phyloP scores from a whole-genome alignment of 2,888 invertebrate species.

The Catotricha subobsoleta region DNA sequence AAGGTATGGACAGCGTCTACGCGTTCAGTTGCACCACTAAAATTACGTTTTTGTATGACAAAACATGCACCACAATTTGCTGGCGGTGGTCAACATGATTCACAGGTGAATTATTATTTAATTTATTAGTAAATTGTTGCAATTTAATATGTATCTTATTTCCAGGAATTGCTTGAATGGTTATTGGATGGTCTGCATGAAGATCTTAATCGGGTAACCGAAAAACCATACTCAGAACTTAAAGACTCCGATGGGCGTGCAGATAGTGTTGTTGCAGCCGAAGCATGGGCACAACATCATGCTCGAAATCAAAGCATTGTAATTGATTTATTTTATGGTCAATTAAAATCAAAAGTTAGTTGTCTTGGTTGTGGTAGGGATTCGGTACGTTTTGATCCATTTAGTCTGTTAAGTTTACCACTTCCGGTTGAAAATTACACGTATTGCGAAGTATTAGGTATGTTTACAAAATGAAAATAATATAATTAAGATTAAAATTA shows the following conservation, averaged over 20 bases:
- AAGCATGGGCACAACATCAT: conserved; percentile 71
- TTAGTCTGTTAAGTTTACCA: conserved; percentile 76
- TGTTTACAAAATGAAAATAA: conserved; percentile 12
- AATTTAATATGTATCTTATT: conserved; percentile 1
- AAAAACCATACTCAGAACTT: conserved; percentile 50
- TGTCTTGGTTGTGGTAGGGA: conserved; percentile 69
- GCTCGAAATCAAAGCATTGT: conserved; percentile 71
- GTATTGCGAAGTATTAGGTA: conserved; percentile 57
- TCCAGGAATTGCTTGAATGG: conserved; percentile 69
- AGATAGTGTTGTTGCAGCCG: conserved; percentile 49
- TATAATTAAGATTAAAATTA: too few species aligned
- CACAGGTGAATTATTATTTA: conserved; percentile 33
- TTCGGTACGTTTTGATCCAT: conserved; percentile 80
- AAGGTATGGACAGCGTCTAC: conserved; percentile 66
- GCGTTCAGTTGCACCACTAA: conserved; percentile 71
- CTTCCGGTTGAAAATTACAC: conserved; percentile 77
- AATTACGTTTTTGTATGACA: conserved; percentile 67
- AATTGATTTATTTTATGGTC: conserved; percentile 82
- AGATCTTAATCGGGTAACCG: conserved; percentile 66
- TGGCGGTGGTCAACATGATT: conserved; percentile 86
- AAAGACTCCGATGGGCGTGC: conserved; percentile 61
- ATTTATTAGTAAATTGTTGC: neutral
- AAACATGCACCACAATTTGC: conserved; percentile 73
- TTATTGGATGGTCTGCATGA: conserved; percentile 81
- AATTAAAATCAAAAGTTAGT: conserved; percentile 68